These are phyloP conservation scores for Oreochromis tanganicae DNA, from an alignment of 2,113 vertebrate species.

Conservation along the genomic window DNA sequence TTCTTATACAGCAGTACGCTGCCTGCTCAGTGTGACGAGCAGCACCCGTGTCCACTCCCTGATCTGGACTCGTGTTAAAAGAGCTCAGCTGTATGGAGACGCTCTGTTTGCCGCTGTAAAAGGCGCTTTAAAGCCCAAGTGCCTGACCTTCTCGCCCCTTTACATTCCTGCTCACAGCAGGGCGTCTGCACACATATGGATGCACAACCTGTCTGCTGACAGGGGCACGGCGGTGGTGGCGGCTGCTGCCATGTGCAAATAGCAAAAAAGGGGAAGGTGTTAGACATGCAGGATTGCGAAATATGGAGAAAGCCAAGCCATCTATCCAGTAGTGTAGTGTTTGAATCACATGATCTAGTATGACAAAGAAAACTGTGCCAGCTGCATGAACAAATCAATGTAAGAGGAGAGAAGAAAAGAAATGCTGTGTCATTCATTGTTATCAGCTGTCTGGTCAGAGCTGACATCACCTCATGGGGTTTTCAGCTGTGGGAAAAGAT, in stretches of 20 bases:
- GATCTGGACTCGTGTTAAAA: not conserved
- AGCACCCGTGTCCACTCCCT: not conserved
- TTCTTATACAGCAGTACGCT: not conserved
- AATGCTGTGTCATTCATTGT: not conserved
- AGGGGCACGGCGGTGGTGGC: not conserved
- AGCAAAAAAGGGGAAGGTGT: not conserved
- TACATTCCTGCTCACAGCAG: not conserved
- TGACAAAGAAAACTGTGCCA: not conserved
- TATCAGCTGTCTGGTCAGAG: not conserved
- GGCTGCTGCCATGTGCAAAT: not conserved
- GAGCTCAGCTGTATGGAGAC: not conserved
- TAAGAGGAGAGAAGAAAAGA: not conserved
- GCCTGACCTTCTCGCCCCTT: conserved; percentile 9
- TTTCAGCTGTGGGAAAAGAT: not conserved
- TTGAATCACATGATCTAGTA: not conserved
- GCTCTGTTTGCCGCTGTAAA: not conserved
- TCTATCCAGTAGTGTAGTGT: not conserved
- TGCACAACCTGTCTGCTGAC: not conserved
- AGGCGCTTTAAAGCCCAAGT: not conserved
- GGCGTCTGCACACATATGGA: conserved; percentile 8
- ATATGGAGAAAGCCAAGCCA: not conserved
- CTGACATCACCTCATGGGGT: not conserved
- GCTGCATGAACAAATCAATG: not conserved
- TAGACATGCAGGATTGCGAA: not conserved
- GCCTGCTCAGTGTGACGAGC: not conserved